Conservation (phyloP, 1,140 invertebrate species). For the Matsumurasca onukii region DNA sequence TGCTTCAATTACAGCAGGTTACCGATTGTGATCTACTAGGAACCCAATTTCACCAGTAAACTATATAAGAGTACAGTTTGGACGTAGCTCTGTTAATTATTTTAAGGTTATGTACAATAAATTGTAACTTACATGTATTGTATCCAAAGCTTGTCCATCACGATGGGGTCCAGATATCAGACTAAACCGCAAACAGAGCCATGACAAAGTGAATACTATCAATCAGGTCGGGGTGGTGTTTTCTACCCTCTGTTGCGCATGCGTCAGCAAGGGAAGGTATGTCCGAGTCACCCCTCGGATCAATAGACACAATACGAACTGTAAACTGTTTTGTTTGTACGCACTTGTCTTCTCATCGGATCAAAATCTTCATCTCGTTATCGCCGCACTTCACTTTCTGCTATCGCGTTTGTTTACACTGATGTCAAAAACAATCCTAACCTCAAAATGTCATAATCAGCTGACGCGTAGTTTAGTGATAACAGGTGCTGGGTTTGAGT, state of each 20-base stretch:
- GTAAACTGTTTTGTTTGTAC: neutral
- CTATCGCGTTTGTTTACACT: neutral
- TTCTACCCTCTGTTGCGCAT: neutral
- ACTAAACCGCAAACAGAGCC: neutral
- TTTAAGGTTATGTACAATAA: too few relatives aligned
- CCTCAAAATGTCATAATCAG: neutral
- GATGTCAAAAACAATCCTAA: neutral
- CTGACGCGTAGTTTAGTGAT: neutral
- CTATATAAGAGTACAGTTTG: too few relatives aligned
- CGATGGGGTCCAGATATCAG: neutral
- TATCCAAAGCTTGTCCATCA: too few relatives aligned
- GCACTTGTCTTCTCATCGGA: neutral
- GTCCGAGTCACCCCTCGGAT: neutral
- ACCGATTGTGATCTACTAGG: too few relatives aligned
- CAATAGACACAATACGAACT: neutral
- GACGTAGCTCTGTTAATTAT: too few relatives aligned
- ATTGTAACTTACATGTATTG: too few relatives aligned
- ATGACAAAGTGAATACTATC: neutral
- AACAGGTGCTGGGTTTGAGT: too few relatives aligned
- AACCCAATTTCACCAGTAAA: too few relatives aligned
- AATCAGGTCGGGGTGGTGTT: neutral
- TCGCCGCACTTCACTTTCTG: neutral
- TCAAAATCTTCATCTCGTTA: too few relatives aligned
- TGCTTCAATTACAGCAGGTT: too few relatives aligned
- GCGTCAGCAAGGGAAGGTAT: neutral